Conservation (phyloP, 2,888 invertebrate genomes). For the Diploptera punctata region DNA sequence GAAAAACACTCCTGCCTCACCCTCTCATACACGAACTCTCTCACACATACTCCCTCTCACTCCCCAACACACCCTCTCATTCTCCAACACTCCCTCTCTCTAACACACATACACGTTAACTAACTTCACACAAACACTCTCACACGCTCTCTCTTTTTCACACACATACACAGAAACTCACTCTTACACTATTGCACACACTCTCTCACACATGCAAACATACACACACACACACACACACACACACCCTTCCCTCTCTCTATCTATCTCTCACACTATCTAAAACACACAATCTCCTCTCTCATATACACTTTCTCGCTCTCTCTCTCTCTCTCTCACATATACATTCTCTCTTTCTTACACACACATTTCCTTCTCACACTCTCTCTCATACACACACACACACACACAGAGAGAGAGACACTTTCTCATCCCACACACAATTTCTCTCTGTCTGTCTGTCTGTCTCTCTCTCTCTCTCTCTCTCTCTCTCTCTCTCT, state of each 20-base stretch:
- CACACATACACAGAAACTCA: not conserved
- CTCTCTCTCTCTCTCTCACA: not conserved
- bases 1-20: not conserved
- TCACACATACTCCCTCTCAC: no score
- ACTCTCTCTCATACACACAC: conserved; percentile 4
- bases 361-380: not conserved
- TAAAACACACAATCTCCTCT: not conserved
- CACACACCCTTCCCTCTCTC: conserved; percentile 11
- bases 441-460: no score
- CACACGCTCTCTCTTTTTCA: not conserved
- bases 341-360: conserved; percentile 4
- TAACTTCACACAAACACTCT: no score
- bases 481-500: no score
- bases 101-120: no score
- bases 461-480: no score
- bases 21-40: no score
- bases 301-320: conserved; percentile 5
- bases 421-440: not conserved
- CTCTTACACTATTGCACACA: not conserved
- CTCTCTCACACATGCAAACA: not conserved
- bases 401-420: not conserved
- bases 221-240: conserved; percentile 1
- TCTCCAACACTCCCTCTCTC: no score
- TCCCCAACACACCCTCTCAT: no score
- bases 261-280: not conserved